These are phyloP conservation scores for Callipepla californica DNA, from an alignment of 2,113 vertebrate genomes.

Conservation along the genomic window DNA sequence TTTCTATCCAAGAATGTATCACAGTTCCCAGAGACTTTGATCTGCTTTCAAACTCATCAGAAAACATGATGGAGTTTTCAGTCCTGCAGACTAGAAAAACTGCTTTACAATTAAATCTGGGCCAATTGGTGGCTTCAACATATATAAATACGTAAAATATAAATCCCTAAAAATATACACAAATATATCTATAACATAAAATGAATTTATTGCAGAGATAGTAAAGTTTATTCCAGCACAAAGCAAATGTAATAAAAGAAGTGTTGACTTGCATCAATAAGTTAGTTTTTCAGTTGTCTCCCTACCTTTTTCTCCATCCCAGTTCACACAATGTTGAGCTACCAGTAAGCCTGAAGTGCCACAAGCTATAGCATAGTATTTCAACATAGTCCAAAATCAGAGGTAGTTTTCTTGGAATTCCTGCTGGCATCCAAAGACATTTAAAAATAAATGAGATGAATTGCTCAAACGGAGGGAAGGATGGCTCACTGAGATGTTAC, in stretches of 20 bases:
- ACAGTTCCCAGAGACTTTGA: neutral
- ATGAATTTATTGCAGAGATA: neutral
- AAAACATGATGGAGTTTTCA: neutral
- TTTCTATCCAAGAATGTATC: neutral
- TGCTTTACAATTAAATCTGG: neutral
- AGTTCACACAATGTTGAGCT: neutral
- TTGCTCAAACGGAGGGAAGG: neutral
- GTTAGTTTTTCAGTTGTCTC: neutral
- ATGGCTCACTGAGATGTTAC: neutral
- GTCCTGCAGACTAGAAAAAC: neutral
- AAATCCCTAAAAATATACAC: no score
- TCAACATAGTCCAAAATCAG: neutral
- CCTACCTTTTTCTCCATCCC: neutral
- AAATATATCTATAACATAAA: neutral
- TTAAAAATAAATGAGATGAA: neutral
- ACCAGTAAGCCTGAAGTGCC: neutral
- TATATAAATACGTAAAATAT: neutral
- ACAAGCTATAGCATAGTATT: neutral
- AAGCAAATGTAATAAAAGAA: neutral
- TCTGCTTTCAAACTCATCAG: neutral
- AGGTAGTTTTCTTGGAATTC: neutral
- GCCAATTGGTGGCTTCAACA: neutral
- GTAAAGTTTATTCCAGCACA: neutral
- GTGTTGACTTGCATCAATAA: accelerated
- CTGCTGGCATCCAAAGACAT: neutral